A percentile compares a stretch with the other conserved stretches of the same genome.
Evolutionary conservation across 2,888 invertebrate species (phyloP).

Genomic region (Hipparchia semele): DNA sequence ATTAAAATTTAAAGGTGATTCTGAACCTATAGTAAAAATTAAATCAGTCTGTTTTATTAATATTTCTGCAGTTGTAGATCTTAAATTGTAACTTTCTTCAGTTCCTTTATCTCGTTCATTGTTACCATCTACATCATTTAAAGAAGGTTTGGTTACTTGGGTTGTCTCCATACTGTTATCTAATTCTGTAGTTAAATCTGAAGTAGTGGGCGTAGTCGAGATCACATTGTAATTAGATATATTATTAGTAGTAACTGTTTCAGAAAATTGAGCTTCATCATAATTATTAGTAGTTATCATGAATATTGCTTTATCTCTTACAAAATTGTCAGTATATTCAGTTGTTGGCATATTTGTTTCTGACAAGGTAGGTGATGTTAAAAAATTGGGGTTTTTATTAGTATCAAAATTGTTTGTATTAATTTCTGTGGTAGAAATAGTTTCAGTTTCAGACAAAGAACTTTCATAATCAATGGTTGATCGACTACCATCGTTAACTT

Average conservation of each 20-base stretch:
- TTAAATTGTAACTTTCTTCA: slow-evolving; percentile 3
- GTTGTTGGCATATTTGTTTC: not conserved
- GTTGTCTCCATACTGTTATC: not conserved
- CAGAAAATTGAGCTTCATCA: not conserved
- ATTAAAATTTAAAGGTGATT: slow-evolving; percentile 1
- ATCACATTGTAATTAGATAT: not conserved
- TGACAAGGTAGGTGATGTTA: not conserved
- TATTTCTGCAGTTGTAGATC: not conserved
- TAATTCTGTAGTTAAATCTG: not conserved
- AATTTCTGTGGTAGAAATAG: not conserved
- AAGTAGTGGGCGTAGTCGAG: not conserved
- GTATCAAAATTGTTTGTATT: not conserved
- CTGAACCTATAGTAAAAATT: slow-evolving; percentile 10
- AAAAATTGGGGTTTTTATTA: not conserved
- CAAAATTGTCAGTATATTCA: not conserved
- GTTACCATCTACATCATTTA: not conserved
- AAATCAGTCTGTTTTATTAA: slow-evolving; percentile 7
- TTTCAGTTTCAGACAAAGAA: not conserved
- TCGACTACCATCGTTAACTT: not conserved
- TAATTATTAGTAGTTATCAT: slow-evolving; percentile 13
- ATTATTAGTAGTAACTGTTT: not conserved
- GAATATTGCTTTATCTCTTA: not conserved
- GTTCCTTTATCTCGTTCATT: not conserved
- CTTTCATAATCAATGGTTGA: not conserved
- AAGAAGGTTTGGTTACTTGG: not conserved